These are phyloP conservation scores for Atlantisia rogersi DNA, from an alignment of 2,113 vertebrate genomes.

Conservation along the genomic window DNA sequence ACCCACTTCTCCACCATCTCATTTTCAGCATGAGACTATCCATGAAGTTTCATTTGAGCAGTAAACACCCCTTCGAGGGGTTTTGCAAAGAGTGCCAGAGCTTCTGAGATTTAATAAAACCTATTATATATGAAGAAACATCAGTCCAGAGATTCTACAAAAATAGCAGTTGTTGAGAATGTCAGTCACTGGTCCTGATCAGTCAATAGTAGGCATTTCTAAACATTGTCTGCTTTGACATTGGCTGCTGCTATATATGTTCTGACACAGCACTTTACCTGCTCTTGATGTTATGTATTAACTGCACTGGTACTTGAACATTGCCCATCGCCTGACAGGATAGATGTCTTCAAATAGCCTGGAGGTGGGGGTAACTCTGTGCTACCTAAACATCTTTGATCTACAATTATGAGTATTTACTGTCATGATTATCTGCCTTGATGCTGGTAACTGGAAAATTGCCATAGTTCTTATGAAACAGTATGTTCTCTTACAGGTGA, in stretches of 20 bases:
- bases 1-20: background rate
- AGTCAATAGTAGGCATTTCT: background rate
- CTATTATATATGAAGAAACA: fast-evolving
- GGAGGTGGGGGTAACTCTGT: background rate
- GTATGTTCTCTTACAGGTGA: background rate
- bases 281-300: background rate
- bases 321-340: background rate
- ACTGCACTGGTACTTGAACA: background rate
- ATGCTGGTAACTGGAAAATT: background rate
- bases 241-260: background rate
- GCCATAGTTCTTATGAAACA: background rate
- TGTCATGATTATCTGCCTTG: background rate
- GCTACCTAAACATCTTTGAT: background rate
- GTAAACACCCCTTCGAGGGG: background rate
- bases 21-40: background rate
- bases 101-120: background rate
- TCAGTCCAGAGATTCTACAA: background rate
- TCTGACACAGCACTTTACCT: background rate
- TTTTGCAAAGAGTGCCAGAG: background rate
- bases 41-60: background rate
- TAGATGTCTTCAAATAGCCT: background rate
- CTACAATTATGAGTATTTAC: background rate
- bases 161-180: background rate
- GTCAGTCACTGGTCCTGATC: background rate
- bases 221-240: background rate